Conservation (phyloP, 1,140 invertebrate species). For the Schlechtendalia chinensis region DNA sequence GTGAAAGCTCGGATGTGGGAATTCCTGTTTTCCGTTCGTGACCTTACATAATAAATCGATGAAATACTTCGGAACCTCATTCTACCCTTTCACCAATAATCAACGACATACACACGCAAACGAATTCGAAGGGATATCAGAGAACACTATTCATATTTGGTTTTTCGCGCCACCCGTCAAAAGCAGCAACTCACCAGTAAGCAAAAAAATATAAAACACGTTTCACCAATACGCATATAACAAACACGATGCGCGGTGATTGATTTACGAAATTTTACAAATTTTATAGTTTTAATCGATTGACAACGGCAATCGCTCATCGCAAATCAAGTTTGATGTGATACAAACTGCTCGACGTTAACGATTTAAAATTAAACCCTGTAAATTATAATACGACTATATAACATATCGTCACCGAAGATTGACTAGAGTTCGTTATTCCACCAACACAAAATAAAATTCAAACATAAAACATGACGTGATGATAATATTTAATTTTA, state of each 20-base stretch:
- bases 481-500: neutral
- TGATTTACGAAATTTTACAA: too few relatives aligned
- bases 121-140: neutral
- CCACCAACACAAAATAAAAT: too few relatives aligned
- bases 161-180: neutral
- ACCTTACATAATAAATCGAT: neutral
- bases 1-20: neutral
- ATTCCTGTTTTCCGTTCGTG: neutral
- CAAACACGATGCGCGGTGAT: too few relatives aligned
- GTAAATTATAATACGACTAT: too few relatives aligned
- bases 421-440: too few relatives aligned
- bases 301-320: too few relatives aligned
- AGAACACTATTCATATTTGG: neutral
- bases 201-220: neutral
- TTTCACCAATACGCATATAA: neutral
- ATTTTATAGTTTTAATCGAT: too few relatives aligned
- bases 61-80: neutral
- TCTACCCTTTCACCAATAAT: too few relatives aligned
- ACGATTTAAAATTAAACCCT: too few relatives aligned
- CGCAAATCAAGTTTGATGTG: too few relatives aligned
- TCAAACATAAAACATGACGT: neutral
- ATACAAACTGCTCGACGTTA: too few relatives aligned
- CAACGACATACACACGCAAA: neutral
- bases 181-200: neutral
- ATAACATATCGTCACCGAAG: too few relatives aligned